Evolutionary conservation across 2,888 invertebrate species (phyloP).

Genomic region (Conomelus anceps): DNA sequence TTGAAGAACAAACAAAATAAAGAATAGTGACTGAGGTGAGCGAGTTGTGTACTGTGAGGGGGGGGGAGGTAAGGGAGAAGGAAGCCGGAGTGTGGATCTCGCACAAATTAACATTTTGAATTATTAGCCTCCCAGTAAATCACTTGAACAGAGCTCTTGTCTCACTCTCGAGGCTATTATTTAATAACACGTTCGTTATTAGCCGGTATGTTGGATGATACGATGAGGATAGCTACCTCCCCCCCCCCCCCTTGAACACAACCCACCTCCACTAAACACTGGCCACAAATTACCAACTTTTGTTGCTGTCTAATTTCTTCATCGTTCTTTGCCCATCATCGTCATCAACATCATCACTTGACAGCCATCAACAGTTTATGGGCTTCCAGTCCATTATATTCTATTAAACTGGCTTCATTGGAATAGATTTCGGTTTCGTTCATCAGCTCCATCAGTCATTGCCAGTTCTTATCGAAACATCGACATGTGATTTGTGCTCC

Average conservation of each 20-base stretch:
- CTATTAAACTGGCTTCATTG: neutral
- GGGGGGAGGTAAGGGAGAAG: neutral
- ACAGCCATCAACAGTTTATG: neutral
- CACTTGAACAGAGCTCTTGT: neutral
- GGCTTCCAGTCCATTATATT: neutral
- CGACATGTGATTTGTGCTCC: no score
- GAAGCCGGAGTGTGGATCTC: neutral
- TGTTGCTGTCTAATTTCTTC: neutral
- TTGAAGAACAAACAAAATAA: neutral
- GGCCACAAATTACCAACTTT: neutral
- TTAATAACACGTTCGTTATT: conserved; percentile 1
- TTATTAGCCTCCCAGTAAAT: conserved; percentile 18
- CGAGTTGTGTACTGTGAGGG: neutral
- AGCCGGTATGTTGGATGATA: neutral
- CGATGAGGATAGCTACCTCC: neutral
- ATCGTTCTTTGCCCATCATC: neutral
- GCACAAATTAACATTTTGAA: conserved; percentile 18
- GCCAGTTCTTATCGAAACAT: no score
- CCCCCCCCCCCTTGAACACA: no score
- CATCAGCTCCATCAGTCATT: neutral
- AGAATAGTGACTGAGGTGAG: conserved; percentile 4
- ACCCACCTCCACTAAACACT: no score
- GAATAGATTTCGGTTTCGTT: neutral
- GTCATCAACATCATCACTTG: neutral
- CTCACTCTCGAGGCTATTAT: conserved; percentile 5